A percentile compares a stretch with the other conserved stretches of the same genome.
These are phyloP conservation scores for Poeciliopsis turrubarensis DNA, from an alignment of 2,113 vertebrate genomes.

Conservation along the genomic window DNA sequence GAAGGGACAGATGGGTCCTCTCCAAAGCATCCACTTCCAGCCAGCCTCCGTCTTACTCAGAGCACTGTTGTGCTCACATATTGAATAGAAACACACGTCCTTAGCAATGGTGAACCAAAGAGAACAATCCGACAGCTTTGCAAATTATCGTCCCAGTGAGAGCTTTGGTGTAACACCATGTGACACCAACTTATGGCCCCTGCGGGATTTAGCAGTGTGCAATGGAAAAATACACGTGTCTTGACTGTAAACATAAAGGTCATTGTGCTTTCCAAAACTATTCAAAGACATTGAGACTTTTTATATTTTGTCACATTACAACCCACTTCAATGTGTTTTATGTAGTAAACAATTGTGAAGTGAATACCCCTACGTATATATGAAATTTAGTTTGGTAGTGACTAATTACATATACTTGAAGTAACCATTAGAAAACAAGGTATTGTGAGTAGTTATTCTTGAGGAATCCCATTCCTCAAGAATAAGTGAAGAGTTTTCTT, in stretches of 20 bases:
- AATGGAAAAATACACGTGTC: conserved; percentile 20
- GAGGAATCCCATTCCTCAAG: no score
- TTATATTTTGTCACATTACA: neutral
- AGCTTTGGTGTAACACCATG: conserved; percentile 27
- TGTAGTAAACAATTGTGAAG: neutral
- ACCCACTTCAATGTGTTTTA: neutral
- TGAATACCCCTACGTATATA: neutral
- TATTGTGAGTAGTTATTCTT: no score
- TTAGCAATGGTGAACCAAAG: conserved; percentile 41
- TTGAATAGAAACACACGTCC: conserved; percentile 25
- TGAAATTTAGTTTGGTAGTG: no score
- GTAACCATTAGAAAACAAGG: no score
- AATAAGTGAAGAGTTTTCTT: no score
- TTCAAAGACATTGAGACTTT: neutral
- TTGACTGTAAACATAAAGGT: conserved; percentile 1
- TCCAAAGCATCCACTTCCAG: conserved; percentile 51
- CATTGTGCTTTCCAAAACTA: neutral
- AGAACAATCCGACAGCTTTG: conserved; percentile 41
- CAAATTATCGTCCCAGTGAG: conserved; percentile 41
- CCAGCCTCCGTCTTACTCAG: conserved; percentile 20
- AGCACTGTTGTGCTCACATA: conserved; percentile 30
- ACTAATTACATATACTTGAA: no score
- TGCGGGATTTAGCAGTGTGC: conserved; percentile 25
- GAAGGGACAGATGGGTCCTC: conserved; percentile 64
- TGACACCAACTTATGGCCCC: conserved; percentile 38